Percentiles rank a stretch among this genome's conserved stretches.
phyloP scores from a whole-genome alignment of 2,888 invertebrate genomes.

The Belgica antarctica region DNA sequence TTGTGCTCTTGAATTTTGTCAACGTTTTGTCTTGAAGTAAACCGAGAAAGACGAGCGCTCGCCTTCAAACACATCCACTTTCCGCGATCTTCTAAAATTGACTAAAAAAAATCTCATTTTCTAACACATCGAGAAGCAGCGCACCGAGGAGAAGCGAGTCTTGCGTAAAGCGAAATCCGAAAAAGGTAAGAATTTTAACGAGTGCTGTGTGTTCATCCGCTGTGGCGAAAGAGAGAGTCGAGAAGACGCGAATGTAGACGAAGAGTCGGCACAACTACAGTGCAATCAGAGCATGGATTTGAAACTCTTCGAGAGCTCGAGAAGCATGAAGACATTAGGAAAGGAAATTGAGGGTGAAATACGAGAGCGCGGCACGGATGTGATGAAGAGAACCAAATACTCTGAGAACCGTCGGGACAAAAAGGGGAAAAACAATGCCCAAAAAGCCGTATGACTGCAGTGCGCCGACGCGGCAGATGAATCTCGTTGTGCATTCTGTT shows the following conservation, averaged over 20 bases:
- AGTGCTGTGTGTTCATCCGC: constrained; percentile 9
- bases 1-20: background rate
- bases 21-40: background rate
- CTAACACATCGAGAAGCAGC: no score
- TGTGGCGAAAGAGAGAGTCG: background rate
- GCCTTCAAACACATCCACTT: constrained; percentile 30
- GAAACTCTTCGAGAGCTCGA: background rate
- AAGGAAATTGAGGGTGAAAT: constrained; percentile 12
- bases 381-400: no score
- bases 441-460: background rate
- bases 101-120: constrained; percentile 34
- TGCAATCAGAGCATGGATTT: constrained; percentile 19
- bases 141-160: constrained; percentile 4
- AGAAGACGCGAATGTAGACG: background rate
- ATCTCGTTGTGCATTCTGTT: background rate
- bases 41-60: background rate
- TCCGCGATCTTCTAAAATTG: constrained; percentile 41
- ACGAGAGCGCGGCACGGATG: background rate
- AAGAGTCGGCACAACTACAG: constrained; percentile 22
- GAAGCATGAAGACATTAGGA: constrained; percentile 10
- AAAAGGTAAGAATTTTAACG: constrained; percentile 17
- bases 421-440: constrained; percentile 7
- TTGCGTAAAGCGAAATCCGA: constrained; percentile 24
- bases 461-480: background rate
- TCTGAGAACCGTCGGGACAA: background rate